These are phyloP conservation scores for Eolophus roseicapilla DNA, from an alignment of 2,113 vertebrate genomes.

Conservation along the genomic window DNA sequence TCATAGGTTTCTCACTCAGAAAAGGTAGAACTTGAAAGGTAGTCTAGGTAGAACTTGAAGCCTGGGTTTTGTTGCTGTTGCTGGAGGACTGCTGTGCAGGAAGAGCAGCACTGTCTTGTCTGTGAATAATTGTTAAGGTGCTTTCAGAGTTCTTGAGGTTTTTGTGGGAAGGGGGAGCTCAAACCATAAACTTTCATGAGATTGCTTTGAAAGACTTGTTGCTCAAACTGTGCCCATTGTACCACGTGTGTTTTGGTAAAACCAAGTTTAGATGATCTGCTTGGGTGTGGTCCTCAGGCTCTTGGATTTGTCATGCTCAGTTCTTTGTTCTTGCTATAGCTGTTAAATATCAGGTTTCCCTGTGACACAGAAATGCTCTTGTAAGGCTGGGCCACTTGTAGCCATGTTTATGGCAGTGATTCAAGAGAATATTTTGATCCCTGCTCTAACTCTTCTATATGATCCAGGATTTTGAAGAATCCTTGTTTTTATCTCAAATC, in stretches of 20 bases:
- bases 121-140: background rate
- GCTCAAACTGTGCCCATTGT: background rate
- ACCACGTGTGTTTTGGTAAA: background rate
- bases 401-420: background rate
- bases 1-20: background rate
- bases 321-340: conserved; percentile 12
- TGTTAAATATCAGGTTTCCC: background rate
- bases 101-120: background rate
- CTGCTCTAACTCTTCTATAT: background rate
- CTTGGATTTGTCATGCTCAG: background rate
- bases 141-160: background rate
- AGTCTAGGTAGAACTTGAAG: background rate
- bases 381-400: background rate
- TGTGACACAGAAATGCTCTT: background rate
- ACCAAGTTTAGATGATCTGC: background rate
- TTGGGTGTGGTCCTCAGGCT: background rate
- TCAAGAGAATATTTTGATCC: background rate
- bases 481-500: background rate
- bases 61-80: background rate
- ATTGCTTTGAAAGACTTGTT: background rate
- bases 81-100: background rate
- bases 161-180: background rate
- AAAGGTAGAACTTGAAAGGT: background rate
- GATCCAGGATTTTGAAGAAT: background rate
- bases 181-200: background rate